These are phyloP conservation scores for Catocala sponsa DNA, from an alignment of 2,888 invertebrate species.

Conservation along the genomic window DNA sequence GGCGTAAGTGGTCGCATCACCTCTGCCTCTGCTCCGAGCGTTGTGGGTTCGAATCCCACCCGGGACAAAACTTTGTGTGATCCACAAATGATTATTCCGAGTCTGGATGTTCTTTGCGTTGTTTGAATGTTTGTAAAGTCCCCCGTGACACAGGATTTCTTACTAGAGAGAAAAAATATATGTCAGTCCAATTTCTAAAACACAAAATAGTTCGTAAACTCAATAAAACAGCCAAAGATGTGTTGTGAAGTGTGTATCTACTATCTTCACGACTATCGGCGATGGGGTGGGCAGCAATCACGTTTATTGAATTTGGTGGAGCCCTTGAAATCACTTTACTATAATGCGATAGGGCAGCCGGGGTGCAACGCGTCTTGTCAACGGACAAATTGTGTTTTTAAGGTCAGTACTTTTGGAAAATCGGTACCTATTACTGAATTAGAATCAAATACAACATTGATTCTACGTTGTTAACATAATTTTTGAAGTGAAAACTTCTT, in stretches of 20 bases:
- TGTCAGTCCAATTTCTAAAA: background rate
- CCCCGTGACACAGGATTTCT: too few species aligned
- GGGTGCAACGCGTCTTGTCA: conserved; percentile 19
- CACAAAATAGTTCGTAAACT: conserved; percentile 14
- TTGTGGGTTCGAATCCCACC: too few species aligned
- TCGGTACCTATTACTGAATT: conserved; percentile 2
- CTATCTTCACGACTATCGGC: conserved; percentile 41
- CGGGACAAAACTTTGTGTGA: too few species aligned
- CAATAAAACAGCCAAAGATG: conserved; percentile 23
- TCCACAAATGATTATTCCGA: too few species aligned
- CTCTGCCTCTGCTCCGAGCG: too few species aligned
- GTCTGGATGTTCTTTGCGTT: too few species aligned
- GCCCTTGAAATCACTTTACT: conserved; percentile 65
- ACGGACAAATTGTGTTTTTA: conserved; percentile 25
- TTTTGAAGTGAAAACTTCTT: too few species aligned
- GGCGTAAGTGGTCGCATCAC: too few species aligned
- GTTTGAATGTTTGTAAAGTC: too few species aligned
- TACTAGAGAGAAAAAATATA: too few species aligned
- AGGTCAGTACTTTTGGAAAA: conserved; percentile 20
- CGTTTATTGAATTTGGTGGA: conserved; percentile 60
- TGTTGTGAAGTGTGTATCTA: conserved; percentile 16
- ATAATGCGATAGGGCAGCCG: conserved; percentile 33
- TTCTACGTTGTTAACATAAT: too few species aligned
- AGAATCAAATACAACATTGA: too few species aligned
- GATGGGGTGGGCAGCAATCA: conserved; percentile 58